phyloP scores from a whole-genome alignment of 2,888 invertebrate species.

The Labia minor region DNA sequence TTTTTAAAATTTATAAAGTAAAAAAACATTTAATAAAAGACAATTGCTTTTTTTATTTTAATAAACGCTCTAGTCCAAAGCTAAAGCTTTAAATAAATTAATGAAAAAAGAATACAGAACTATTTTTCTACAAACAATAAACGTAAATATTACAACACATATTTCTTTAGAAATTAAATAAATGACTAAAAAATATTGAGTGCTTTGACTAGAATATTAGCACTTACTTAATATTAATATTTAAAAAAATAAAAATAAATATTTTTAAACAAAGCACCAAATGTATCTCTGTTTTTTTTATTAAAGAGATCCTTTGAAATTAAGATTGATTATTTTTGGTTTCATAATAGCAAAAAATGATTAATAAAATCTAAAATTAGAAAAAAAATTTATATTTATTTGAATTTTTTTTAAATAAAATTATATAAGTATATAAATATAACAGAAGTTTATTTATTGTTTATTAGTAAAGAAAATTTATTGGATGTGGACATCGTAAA shows the following conservation, averaged over 20 bases:
- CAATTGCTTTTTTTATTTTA: neutral
- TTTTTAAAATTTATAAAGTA: neutral
- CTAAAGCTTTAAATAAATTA: neutral
- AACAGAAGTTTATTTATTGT: too few species aligned
- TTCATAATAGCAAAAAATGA: too few species aligned
- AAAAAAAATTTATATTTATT: too few species aligned
- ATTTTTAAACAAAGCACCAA: neutral
- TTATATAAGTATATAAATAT: too few species aligned
- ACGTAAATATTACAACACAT: neutral
- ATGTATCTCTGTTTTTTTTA: too few species aligned
- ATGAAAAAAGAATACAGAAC: neutral
- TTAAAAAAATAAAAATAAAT: neutral
- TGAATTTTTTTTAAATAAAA: too few species aligned
- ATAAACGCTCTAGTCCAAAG: neutral
- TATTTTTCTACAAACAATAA: neutral
- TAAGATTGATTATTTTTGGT: too few species aligned
- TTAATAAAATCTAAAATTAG: too few species aligned
- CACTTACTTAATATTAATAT: neutral
- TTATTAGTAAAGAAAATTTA: too few species aligned
- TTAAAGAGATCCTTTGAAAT: too few species aligned
- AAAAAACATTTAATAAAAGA: neutral
- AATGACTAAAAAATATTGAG: neutral
- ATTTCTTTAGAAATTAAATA: neutral
- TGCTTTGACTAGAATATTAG: neutral
- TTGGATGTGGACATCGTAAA: too few species aligned